phyloP scores from a whole-genome alignment of 2,113 vertebrate genomes.

The Notarius quadriscutis region DNA sequence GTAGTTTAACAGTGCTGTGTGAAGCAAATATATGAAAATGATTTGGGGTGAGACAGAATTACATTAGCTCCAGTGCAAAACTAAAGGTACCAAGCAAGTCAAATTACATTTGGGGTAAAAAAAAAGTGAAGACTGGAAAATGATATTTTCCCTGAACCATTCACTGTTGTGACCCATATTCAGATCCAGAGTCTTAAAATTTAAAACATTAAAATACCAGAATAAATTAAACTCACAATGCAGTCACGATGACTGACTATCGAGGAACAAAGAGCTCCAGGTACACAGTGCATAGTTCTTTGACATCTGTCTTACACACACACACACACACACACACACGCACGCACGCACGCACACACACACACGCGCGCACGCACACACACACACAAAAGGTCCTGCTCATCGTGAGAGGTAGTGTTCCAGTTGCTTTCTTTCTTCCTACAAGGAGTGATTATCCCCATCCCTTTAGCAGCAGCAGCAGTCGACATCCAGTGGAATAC shows the following conservation, averaged over 20 bases:
- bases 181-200: neutral
- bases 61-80: neutral
- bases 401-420: constrained; percentile 51
- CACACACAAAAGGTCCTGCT: constrained; percentile 38
- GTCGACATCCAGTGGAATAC: constrained; percentile 20
- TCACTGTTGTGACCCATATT: constrained; percentile 5
- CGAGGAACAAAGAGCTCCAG: constrained; percentile 26
- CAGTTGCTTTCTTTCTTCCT: constrained; percentile 34
- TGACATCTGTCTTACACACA: constrained; percentile 8
- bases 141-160: neutral
- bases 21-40: neutral
- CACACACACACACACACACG: constrained; percentile 25
- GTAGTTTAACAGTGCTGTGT: neutral
- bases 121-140: neutral
- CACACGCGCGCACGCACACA: constrained; percentile 8
- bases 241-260: constrained; percentile 2
- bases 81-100: neutral
- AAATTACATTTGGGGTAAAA: neutral
- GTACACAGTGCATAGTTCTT: constrained; percentile 54
- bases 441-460: constrained; percentile 29
- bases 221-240: constrained; percentile 46
- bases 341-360: neutral
- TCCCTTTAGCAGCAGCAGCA: constrained; percentile 31
- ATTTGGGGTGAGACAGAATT: neutral
- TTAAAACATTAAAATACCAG: constrained; percentile 14